Conservation (phyloP, 2,888 invertebrate genomes). For the Keiferia lycopersicella region DNA sequence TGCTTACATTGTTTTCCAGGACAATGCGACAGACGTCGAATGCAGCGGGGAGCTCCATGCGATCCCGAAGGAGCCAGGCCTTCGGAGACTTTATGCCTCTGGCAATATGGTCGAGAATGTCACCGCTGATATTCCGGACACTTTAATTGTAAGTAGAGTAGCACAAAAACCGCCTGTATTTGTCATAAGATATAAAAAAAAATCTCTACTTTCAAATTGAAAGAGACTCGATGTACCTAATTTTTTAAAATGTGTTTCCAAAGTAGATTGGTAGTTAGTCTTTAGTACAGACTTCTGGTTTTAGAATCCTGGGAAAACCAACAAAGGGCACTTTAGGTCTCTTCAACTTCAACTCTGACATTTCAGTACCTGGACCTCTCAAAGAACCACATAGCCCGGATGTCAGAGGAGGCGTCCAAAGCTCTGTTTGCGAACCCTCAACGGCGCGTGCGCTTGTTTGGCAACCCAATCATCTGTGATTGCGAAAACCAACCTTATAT, state of each 20-base stretch:
- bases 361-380: constrained; percentile 25
- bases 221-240: too few species aligned
- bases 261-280: too few species aligned
- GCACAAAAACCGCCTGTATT: too few species aligned
- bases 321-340: too few species aligned
- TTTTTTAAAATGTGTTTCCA: too few species aligned
- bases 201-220: too few species aligned
- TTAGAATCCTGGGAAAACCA: too few species aligned
- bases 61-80: neutral
- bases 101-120: constrained; percentile 11
- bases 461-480: constrained; percentile 26
- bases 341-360: neutral
- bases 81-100: neutral
- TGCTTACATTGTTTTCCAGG: neutral
- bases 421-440: neutral
- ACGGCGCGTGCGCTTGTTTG: constrained; percentile 14
- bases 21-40: constrained; percentile 8
- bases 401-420: neutral
- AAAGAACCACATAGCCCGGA: constrained; percentile 19
- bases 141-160: constrained; percentile 12
- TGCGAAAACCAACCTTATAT: constrained; percentile 20
- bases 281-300: too few species aligned
- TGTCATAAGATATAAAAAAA: too few species aligned
- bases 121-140: constrained; percentile 14
- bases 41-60: neutral